These are phyloP conservation scores for Venusia cambrica DNA, from an alignment of 2,888 invertebrate genomes.

Conservation along the genomic window DNA sequence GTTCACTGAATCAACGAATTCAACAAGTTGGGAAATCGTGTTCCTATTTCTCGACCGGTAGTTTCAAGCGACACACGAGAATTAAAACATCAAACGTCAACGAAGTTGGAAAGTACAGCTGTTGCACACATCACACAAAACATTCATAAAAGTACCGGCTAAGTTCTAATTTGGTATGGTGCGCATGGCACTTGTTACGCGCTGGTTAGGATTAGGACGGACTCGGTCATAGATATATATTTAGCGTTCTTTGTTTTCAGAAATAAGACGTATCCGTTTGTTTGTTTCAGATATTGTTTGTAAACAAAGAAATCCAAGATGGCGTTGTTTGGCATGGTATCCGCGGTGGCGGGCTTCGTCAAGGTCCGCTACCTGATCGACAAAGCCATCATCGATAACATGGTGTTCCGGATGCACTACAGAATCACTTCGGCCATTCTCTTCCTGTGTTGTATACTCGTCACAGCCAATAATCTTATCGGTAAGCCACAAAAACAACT, in stretches of 20 bases:
- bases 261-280: conserved; percentile 30
- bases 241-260: conserved; percentile 48
- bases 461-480: conserved; percentile 94
- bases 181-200: conserved; percentile 65
- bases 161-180: conserved; percentile 66
- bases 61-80: conserved; percentile 38
- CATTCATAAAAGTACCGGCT: conserved; percentile 64
- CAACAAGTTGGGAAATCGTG: conserved; percentile 36
- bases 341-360: conserved; percentile 93
- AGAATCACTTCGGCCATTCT: conserved; percentile 92
- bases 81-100: conserved; percentile 45
- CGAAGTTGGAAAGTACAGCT: conserved; percentile 46
- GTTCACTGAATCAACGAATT: conserved; percentile 40
- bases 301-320: conserved; percentile 72
- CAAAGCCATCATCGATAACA: conserved; percentile 94
- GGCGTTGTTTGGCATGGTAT: conserved; percentile 92
- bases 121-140: conserved; percentile 63
- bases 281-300: conserved; percentile 50
- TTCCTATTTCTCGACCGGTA: conserved; percentile 36
- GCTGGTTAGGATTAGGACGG: conserved; percentile 37
- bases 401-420: conserved; percentile 94
- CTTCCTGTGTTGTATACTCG: conserved; percentile 92
- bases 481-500: conserved; percentile 81
- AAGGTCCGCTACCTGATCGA: conserved; percentile 94
- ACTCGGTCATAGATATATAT: conserved; percentile 46